Percentiles rank a stretch among this genome's conserved stretches.
Evolutionary conservation across 1,140 invertebrate genomes (phyloP).

Genomic region (Sarcophaga bullata): DNA sequence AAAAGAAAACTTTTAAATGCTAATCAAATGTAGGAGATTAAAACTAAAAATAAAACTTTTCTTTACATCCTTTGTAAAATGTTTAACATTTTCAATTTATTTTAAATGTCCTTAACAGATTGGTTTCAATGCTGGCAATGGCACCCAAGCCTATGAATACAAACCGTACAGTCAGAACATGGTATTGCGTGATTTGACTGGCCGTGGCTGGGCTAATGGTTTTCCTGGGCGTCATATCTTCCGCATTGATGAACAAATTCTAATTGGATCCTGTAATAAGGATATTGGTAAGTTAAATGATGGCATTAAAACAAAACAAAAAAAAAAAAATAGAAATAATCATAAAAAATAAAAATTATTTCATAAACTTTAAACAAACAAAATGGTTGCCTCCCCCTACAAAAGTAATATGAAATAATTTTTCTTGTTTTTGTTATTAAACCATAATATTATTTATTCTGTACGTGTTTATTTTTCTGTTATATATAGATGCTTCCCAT

Average conservation of each 20-base stretch:
- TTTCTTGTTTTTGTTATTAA: constrained; percentile 28
- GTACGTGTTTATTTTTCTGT: background rate
- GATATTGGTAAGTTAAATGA: constrained; percentile 75
- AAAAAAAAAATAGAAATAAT: background rate
- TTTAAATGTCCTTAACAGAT: constrained; percentile 70
- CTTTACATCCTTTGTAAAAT: background rate
- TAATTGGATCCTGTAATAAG: constrained; percentile 91
- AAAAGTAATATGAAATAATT: background rate
- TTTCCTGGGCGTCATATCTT: constrained; percentile 92
- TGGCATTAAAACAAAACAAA: background rate
- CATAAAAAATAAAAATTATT: constrained; percentile 1
- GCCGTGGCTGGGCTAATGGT: constrained; percentile 86
- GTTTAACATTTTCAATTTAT: background rate
- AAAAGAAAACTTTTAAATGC: background rate
- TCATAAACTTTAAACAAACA: too few species aligned
- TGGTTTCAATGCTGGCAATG: constrained; percentile 96
- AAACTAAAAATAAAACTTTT: too few species aligned
- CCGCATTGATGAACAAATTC: constrained; percentile 93
- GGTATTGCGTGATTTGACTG: constrained; percentile 82
- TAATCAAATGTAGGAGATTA: too few species aligned
- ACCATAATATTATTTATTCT: constrained; percentile 20
- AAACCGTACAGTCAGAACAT: constrained; percentile 89
- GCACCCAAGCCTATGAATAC: constrained; percentile 89
- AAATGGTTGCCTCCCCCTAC: too few species aligned
- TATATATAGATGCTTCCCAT: constrained; percentile 75